These are phyloP conservation scores for Cepaea nemoralis DNA, from an alignment of 1,140 invertebrate genomes.

Conservation along the genomic window DNA sequence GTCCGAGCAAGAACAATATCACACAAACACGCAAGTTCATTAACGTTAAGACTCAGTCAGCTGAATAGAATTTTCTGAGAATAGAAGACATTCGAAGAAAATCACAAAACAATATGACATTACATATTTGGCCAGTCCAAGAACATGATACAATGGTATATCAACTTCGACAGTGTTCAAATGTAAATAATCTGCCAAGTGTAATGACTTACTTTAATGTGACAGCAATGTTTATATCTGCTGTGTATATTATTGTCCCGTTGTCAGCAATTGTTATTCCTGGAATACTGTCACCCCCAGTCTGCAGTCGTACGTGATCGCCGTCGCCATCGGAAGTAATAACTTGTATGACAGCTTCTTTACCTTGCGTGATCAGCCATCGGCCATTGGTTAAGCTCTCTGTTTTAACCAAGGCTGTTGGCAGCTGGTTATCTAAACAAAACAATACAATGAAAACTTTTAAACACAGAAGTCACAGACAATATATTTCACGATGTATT, in stretches of 20 bases:
- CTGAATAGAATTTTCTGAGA: too few species aligned
- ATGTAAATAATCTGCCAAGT: background rate
- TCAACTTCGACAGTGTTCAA: too few species aligned
- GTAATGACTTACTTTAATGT: background rate
- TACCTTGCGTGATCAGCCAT: background rate
- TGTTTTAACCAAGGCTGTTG: background rate
- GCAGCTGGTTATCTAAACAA: background rate
- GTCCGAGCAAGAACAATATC: too few species aligned
- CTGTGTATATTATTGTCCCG: background rate
- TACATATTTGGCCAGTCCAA: too few species aligned
- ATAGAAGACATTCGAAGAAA: too few species aligned
- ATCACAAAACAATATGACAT: too few species aligned
- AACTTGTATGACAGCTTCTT: constrained; percentile 10
- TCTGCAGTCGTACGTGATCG: background rate
- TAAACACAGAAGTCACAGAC: too few species aligned
- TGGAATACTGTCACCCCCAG: background rate
- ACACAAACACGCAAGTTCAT: too few species aligned
- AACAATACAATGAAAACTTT: too few species aligned
- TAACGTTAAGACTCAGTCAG: too few species aligned
- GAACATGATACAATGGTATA: too few species aligned
- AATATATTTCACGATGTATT: too few species aligned
- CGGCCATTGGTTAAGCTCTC: background rate
- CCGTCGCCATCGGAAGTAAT: background rate
- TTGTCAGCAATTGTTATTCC: background rate
- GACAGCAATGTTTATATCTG: background rate